These are phyloP conservation scores for Caprella mutica DNA, from an alignment of 2,888 invertebrate species.

Conservation along the genomic window DNA sequence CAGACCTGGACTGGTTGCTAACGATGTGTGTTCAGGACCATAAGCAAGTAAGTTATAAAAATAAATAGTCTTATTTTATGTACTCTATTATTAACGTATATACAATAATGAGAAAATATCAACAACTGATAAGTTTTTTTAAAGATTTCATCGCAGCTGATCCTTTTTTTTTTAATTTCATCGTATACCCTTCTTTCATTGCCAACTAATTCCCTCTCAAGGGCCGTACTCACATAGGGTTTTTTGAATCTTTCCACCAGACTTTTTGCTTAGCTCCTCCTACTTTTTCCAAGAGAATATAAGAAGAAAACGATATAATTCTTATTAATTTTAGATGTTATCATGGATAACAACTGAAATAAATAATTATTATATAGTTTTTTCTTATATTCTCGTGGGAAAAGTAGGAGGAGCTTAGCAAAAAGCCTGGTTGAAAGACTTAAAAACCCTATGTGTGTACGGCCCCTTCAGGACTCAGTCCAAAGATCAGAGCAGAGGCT, in stretches of 20 bases:
- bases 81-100: background rate
- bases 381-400: no score
- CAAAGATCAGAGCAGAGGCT: conserved; percentile 60
- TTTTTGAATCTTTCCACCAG: no score
- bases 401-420: no score
- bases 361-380: no score
- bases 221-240: background rate
- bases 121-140: background rate
- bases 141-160: no score
- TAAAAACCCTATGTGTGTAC: no score
- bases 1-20: conserved; percentile 67
- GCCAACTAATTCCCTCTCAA: background rate
- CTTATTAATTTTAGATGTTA: background rate
- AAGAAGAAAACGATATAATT: background rate
- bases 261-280: no score
- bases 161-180: background rate
- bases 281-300: background rate
- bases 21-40: conserved; percentile 48
- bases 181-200: background rate
- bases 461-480: conserved; percentile 40
- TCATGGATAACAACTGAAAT: no score
- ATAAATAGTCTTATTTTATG: background rate
- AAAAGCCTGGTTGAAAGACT: no score
- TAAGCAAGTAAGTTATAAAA: no score
- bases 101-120: background rate